Evolutionary conservation across 2,797 vertebrate genomes (phyloP).

Genomic region (Paramormyrops hopkinsi): DNA sequence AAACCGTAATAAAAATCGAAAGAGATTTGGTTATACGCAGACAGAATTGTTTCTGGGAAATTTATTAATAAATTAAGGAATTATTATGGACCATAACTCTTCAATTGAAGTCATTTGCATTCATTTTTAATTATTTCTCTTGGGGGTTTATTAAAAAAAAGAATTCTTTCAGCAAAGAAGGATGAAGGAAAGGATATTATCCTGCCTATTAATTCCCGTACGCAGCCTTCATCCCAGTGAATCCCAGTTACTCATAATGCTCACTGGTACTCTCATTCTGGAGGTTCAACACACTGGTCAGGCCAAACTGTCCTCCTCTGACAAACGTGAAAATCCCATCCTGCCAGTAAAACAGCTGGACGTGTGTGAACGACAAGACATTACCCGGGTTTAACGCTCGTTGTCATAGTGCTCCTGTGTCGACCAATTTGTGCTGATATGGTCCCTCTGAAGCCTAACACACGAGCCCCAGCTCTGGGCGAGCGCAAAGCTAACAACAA

Average conservation of each 20-base stretch:
- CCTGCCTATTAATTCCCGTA: background rate
- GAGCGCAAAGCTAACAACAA: conserved; percentile 31
- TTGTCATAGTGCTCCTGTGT: background rate
- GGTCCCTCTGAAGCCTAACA: background rate
- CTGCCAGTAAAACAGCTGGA: conserved; percentile 12
- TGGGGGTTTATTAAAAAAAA: background rate
- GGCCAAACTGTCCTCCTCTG: background rate
- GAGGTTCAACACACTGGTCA: background rate
- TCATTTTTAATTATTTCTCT: conserved; percentile 14
- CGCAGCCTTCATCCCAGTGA: background rate
- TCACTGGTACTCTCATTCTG: background rate
- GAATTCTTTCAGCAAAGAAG: background rate
- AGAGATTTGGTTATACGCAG: background rate
- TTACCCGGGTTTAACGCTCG: conserved; percentile 17
- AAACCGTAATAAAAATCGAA: background rate
- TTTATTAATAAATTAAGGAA: background rate
- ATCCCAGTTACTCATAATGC: background rate
- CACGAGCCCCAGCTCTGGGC: background rate
- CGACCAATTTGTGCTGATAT: background rate
- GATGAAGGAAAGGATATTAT: background rate
- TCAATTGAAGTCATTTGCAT: background rate
- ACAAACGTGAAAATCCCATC: background rate
- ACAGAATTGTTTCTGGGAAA: conserved; percentile 6
- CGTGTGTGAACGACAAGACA: conserved; percentile 12
- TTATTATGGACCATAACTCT: background rate